These are phyloP conservation scores for Tanypteryx hageni DNA, from an alignment of 2,888 invertebrate genomes.

Conservation along the genomic window DNA sequence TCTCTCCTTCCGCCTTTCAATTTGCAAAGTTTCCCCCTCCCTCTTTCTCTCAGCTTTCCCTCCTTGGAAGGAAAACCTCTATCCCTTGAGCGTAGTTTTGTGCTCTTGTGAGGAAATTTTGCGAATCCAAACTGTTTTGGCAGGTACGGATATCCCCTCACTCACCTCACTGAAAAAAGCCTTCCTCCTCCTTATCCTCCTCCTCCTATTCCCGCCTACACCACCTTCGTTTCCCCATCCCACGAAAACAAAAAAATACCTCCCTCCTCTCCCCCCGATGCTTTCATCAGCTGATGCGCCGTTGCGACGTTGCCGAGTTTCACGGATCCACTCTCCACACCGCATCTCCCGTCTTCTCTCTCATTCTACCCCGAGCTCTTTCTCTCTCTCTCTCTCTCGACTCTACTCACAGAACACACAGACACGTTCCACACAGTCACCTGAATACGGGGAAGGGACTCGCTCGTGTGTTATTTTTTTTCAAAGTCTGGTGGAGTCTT, in stretches of 20 bases:
- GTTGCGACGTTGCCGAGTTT: not conserved
- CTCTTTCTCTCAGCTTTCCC: not conserved
- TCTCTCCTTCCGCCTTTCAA: not conserved
- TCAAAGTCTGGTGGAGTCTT: not conserved
- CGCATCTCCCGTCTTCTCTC: no score
- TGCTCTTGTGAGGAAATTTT: not conserved
- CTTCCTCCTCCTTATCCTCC: no score
- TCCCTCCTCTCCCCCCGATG: not conserved
- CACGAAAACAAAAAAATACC: not conserved
- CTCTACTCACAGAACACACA: not conserved
- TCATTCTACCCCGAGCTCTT: no score
- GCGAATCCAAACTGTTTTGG: constrained; percentile 24
- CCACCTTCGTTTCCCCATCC: no score
- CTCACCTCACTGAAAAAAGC: not conserved
- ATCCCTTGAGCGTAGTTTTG: no score
- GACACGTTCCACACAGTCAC: not conserved
- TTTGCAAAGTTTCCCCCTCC: not conserved
- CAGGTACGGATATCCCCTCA: not conserved
- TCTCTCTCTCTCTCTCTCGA: no score
- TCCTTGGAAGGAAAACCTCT: not conserved
- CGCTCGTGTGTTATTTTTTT: not conserved
- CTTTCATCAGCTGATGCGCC: constrained; percentile 26
- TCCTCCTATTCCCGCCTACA: no score
- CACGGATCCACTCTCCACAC: no score
- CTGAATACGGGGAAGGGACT: not conserved